Percentiles rank a stretch among this genome's conserved stretches.
These are phyloP conservation scores for Crioceris asparagi DNA, from an alignment of 2,888 invertebrate genomes.

Conservation along the genomic window DNA sequence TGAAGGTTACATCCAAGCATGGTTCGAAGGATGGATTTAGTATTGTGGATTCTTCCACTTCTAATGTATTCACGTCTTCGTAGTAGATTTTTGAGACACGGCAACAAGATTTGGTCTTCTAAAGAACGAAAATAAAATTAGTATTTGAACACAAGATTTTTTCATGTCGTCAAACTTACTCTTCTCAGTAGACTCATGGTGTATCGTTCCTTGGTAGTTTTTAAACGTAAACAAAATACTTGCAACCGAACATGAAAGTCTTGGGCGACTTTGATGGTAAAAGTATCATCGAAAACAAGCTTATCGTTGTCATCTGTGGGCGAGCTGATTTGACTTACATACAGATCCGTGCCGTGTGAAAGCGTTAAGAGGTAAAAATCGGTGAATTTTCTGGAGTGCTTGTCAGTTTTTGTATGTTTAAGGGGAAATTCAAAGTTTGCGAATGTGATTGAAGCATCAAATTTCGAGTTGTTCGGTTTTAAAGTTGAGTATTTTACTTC, in stretches of 20 bases:
- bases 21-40: constrained; percentile 20
- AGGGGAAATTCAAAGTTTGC: constrained; percentile 22
- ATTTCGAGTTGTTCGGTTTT: constrained; percentile 5
- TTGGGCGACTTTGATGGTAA: constrained; percentile 30
- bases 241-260: constrained; percentile 38
- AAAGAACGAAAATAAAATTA: too few species aligned
- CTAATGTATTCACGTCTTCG: constrained; percentile 21
- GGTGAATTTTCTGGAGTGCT: constrained; percentile 13
- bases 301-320: constrained; percentile 15
- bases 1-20: constrained; percentile 15
- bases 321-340: constrained; percentile 25
- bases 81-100: constrained; percentile 19
- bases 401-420: constrained; percentile 5
- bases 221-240: constrained; percentile 36
- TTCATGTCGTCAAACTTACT: constrained; percentile 8
- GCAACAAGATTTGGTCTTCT: constrained; percentile 12
- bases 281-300: constrained; percentile 24
- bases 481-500: constrained; percentile 13
- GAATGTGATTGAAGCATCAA: constrained; percentile 18
- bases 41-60: constrained; percentile 19
- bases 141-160: not conserved
- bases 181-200: constrained; percentile 5
- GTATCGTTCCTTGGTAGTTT: constrained; percentile 7
- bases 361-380: constrained; percentile 34
- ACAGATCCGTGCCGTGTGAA: constrained; percentile 24